Percentiles rank a stretch among this genome's conserved stretches.
These are phyloP conservation scores for Gnatocerus cornutus DNA, from an alignment of 2,888 invertebrate species.

Conservation along the genomic window DNA sequence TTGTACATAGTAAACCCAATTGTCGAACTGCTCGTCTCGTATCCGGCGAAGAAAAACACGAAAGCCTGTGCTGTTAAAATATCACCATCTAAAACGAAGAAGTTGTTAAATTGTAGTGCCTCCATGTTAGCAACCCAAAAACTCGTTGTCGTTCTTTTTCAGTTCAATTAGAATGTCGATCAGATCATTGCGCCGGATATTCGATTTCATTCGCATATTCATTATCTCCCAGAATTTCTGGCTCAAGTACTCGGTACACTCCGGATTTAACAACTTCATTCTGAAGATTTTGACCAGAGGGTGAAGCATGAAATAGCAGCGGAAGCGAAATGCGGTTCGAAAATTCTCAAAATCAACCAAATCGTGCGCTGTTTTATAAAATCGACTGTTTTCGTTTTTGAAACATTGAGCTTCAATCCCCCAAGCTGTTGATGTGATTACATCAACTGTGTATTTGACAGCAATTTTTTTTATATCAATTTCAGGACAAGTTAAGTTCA, in stretches of 20 bases:
- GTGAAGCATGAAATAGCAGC: conserved; percentile 25
- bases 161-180: conserved; percentile 26
- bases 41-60: conserved; percentile 71
- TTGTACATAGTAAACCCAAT: conserved; percentile 68
- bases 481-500: conserved; percentile 35
- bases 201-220: not conserved
- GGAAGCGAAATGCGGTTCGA: conserved; percentile 8
- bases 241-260: conserved; percentile 5
- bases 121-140: conserved; percentile 11
- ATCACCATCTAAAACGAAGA: conserved; percentile 58
- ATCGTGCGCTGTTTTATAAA: conserved; percentile 16
- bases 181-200: conserved; percentile 21
- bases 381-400: conserved; percentile 29
- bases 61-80: conserved; percentile 67
- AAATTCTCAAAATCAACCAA: conserved; percentile 13
- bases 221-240: conserved; percentile 27
- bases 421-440: conserved; percentile 34
- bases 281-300: conserved; percentile 26
- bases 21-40: conserved; percentile 71
- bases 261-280: conserved; percentile 13
- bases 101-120: too few species aligned
- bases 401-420: conserved; percentile 47
- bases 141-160: conserved; percentile 6
- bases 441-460: conserved; percentile 40
- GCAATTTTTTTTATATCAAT: conserved; percentile 45